Evolutionary conservation across 1,140 invertebrate species (phyloP).

Genomic region (Pseudobourletiella spinata): DNA sequence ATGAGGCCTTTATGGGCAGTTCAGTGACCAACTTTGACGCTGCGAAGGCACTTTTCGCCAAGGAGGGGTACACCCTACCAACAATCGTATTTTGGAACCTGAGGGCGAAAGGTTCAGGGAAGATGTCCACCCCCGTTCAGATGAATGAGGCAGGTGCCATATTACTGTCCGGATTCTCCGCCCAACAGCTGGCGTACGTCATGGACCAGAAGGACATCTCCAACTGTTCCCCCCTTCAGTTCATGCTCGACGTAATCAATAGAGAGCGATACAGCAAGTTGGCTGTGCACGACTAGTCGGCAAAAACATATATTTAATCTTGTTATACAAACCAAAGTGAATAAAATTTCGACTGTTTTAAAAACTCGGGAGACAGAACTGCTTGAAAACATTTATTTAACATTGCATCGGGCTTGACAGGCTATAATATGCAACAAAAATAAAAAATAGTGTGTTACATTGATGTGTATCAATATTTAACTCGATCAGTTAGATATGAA

Average conservation of each 20-base stretch:
- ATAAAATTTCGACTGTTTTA: no score
- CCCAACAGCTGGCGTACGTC: slow-evolving; percentile 22
- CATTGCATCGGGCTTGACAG: no score
- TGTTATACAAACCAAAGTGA: no score
- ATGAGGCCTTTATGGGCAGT: slow-evolving; percentile 7
- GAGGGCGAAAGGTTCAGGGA: not conserved
- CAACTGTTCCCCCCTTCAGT: not conserved
- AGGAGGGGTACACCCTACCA: slow-evolving; percentile 19
- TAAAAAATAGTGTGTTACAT: no score
- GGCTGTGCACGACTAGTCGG: not conserved
- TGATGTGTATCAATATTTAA: no score
- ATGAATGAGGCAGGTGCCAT: slow-evolving; percentile 20
- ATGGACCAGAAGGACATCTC: slow-evolving; percentile 12
- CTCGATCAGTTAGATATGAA: no score
- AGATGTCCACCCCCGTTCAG: slow-evolving; percentile 12
- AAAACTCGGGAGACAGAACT: no score
- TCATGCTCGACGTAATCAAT: slow-evolving; percentile 12
- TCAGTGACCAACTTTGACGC: slow-evolving; percentile 23
- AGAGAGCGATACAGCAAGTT: slow-evolving; percentile 6
- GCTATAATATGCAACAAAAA: no score
- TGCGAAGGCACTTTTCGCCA: slow-evolving; percentile 14
- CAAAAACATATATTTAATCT: no score
- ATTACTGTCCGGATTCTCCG: slow-evolving; percentile 33
- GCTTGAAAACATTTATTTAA: no score
- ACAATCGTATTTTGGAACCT: slow-evolving; percentile 34